Evolutionary conservation across 1,140 invertebrate genomes (phyloP).

Genomic region (Macrobrachium rosenbergii): DNA sequence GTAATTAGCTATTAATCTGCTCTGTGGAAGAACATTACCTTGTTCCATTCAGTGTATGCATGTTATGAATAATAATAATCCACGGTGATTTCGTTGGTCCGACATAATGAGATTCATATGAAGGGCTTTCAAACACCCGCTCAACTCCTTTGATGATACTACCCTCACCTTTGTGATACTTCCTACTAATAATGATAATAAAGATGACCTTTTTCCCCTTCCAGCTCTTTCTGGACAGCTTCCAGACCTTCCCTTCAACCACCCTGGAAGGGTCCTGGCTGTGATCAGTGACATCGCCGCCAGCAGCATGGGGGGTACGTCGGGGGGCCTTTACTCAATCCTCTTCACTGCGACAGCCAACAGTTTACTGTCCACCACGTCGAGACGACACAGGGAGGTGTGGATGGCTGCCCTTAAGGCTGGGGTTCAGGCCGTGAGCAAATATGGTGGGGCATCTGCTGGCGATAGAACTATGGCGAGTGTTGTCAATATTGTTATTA

Average conservation of each 20-base stretch:
- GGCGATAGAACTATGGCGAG: conserved; percentile 83
- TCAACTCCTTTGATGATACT: neutral
- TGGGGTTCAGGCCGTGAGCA: conserved; percentile 76
- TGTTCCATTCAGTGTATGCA: too few relatives aligned
- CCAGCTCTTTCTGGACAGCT: conserved; percentile 54
- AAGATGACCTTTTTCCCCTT: neutral
- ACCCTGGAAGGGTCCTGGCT: conserved; percentile 73
- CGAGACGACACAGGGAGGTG: neutral
- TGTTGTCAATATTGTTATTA: neutral
- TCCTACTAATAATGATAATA: neutral
- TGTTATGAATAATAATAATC: too few relatives aligned
- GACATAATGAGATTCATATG: too few relatives aligned
- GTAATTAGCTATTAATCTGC: neutral
- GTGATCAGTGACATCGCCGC: conserved; percentile 76
- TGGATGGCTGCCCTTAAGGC: conserved; percentile 68
- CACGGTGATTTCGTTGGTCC: too few relatives aligned
- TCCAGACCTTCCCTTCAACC: conserved; percentile 67
- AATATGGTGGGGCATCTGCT: conserved; percentile 80
- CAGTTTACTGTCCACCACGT: conserved; percentile 68
- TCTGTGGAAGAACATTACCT: too few relatives aligned
- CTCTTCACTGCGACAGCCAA: conserved; percentile 77
- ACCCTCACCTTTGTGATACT: too few relatives aligned
- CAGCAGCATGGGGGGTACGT: conserved; percentile 80
- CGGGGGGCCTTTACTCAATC: conserved; percentile 80
- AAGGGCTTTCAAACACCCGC: too few relatives aligned